Percentiles rank a stretch among this genome's conserved stretches.
phyloP scores from a whole-genome alignment of 2,888 invertebrate genomes.

The Drosophila neutralis region DNA sequence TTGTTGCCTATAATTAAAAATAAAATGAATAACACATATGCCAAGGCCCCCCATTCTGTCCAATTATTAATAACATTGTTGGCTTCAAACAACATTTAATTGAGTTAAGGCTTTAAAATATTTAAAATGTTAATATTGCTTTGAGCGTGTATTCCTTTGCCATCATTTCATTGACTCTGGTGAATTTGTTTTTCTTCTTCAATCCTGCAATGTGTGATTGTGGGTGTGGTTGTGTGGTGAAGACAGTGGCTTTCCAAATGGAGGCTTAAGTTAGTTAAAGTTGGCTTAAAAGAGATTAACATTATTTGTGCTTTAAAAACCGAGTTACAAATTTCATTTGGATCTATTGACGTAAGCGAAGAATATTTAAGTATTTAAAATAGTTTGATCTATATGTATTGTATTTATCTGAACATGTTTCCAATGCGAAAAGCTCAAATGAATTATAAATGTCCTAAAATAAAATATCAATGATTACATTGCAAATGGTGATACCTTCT shows the following conservation, averaged over 20 bases:
- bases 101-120: conserved; percentile 61
- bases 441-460: neutral
- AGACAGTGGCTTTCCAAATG: conserved; percentile 28
- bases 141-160: conserved; percentile 8
- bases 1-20: conserved; percentile 59
- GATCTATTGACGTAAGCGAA: neutral
- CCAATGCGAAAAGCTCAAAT: neutral
- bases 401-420: neutral
- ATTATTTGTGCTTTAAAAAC: neutral
- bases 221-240: neutral
- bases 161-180: conserved; percentile 16
- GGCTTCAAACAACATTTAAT: conserved; percentile 49
- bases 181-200: neutral
- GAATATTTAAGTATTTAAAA: neutral
- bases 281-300: neutral
- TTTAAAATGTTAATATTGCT: conserved; percentile 27
- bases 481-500: neutral
- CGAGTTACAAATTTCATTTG: neutral
- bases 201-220: neutral
- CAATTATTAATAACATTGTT: conserved; percentile 4
- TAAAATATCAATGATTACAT: neutral
- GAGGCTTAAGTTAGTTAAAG: neutral
- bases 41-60: conserved; percentile 5
- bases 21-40: conserved; percentile 55
- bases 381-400: neutral